Conservation (phyloP, 2,113 vertebrate species). For the Zootoca vivipara region DNA sequence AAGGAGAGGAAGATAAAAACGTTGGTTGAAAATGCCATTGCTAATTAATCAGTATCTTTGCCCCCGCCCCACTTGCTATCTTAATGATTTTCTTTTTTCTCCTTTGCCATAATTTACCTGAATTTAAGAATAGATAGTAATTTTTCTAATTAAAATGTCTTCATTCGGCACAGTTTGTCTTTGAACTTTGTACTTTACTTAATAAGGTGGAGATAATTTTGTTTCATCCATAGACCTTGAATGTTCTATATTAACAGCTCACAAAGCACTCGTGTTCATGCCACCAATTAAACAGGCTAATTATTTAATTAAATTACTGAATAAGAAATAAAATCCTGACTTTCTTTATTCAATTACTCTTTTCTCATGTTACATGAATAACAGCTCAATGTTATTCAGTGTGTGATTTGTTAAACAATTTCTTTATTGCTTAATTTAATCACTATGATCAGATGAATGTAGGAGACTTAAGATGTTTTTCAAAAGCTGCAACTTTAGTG, state of each 20-base stretch:
- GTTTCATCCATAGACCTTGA: conserved; percentile 8
- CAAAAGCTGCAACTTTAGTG: background rate
- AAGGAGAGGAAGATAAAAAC: background rate
- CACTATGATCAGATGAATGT: background rate
- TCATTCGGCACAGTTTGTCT: conserved; percentile 6
- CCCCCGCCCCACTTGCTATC: background rate
- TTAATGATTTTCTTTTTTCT: conserved; percentile 4
- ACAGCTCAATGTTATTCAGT: background rate
- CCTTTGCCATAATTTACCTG: conserved; percentile 28
- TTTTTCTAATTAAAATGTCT: conserved; percentile 13
- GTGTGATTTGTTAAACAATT: background rate
- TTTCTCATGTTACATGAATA: background rate
- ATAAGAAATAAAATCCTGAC: conserved; percentile 29
- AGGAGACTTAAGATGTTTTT: background rate
- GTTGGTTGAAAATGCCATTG: background rate
- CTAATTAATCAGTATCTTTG: background rate
- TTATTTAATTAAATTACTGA: conserved; percentile 37
- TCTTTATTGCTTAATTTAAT: background rate
- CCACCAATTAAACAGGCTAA: conserved; percentile 25
- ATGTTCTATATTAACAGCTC: conserved; percentile 13
- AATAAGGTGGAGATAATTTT: conserved; percentile 19
- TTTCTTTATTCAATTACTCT: conserved; percentile 22
- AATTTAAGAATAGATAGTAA: conserved; percentile 19
- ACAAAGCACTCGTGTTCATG: conserved; percentile 8
- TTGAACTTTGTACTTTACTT: conserved; percentile 10